Conservation (phyloP, 2,797 vertebrate species). For the Varecia variegata region DNA sequence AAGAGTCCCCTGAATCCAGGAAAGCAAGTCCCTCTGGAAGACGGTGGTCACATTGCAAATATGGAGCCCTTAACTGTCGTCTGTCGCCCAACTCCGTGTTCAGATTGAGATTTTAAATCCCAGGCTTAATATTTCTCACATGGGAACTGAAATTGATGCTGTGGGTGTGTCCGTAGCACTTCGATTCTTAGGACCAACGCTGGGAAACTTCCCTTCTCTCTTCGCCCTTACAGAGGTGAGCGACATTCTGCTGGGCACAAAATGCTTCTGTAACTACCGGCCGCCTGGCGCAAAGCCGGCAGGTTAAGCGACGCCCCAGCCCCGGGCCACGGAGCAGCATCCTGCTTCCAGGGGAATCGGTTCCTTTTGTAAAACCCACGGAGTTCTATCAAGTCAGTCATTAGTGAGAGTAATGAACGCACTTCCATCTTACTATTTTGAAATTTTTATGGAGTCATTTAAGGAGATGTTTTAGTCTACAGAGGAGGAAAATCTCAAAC, state of each 20-base stretch:
- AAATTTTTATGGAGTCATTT: neutral
- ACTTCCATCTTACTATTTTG: neutral
- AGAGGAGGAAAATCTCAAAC: neutral
- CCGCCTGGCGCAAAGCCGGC: neutral
- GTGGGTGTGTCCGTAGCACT: too few relatives aligned
- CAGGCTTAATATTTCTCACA: neutral
- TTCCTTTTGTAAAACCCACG: neutral
- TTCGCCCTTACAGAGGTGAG: neutral
- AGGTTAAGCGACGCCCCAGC: neutral
- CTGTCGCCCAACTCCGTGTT: neutral
- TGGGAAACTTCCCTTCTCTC: neutral
- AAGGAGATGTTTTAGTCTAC: neutral
- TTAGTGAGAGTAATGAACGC: neutral
- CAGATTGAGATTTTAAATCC: neutral
- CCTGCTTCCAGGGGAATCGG: neutral
- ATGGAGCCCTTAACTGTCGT: fast-evolving
- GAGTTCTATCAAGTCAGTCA: neutral
- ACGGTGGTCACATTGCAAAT: fast-evolving
- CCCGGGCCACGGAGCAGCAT: fast-evolving
- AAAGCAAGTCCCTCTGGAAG: neutral
- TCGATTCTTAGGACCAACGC: neutral
- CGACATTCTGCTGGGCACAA: neutral
- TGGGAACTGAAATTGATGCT: neutral
- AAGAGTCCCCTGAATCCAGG: neutral
- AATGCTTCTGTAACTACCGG: neutral